Evolutionary conservation across 2,888 invertebrate genomes (phyloP).

Genomic region (Germaria angustata): DNA sequence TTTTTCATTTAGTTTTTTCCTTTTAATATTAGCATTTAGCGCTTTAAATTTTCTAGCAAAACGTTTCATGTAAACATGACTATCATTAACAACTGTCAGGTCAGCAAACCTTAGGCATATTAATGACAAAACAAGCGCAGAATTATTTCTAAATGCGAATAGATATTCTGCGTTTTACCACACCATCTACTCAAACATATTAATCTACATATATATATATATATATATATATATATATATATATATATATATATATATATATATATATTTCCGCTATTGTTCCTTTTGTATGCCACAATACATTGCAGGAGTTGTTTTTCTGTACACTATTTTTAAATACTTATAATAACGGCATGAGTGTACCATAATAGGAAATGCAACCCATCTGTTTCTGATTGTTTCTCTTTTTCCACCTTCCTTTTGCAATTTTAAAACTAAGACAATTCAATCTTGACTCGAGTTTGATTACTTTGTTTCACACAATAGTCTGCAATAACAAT

Average conservation of each 20-base stretch:
- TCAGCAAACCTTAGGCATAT: neutral
- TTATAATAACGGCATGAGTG: slow-evolving; percentile 22
- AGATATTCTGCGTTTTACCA: neutral
- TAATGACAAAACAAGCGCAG: neutral
- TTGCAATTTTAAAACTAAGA: neutral
- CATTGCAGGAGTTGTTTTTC: slow-evolving; percentile 10
- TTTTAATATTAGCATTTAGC: no score
- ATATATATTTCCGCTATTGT: slow-evolving; percentile 26
- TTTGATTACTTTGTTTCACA: neutral
- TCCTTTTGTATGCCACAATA: slow-evolving; percentile 23
- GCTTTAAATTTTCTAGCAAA: no score
- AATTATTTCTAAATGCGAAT: neutral
- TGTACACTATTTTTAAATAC: neutral
- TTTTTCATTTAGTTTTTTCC: no score
- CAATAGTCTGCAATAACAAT: neutral
- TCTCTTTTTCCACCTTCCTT: neutral
- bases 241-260: no score
- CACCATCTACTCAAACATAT: slow-evolving; percentile 17
- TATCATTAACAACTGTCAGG: no score
- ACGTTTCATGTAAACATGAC: no score
- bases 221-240: no score
- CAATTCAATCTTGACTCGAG: slow-evolving; percentile 5
- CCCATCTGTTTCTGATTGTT: neutral
- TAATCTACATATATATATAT: no score
- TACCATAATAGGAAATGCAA: neutral